Base-by-base conservation (phyloP, 1,140 invertebrate genomes). In the Pectinophora gossypiella region DNA sequence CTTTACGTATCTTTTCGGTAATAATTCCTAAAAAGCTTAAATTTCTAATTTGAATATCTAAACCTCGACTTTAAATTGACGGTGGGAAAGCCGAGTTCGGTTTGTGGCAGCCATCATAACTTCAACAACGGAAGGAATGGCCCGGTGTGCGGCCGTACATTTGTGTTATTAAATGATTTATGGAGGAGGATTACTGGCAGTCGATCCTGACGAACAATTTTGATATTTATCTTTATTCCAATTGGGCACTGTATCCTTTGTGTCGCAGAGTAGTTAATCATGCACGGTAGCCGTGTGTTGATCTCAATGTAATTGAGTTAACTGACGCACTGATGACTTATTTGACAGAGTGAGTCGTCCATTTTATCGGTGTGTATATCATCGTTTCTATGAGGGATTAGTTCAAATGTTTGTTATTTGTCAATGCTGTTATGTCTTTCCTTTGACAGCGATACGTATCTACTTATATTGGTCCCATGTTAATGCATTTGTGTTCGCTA, bases 101-200 rank as follows among this genome's bases (percentile, higher is more conserved):
- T 59, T 56, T 51, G 9, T 48, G 36, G n/a, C 12, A 15, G 10
- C 12, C 19, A 52, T 63, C 56, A 50, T 64, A 69, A 72, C 68
- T 71, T 73, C 56, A 58, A 73, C 68, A 76, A 75, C 83, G 83
- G 83, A 86, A 86, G 79, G 75, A 79, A 77, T 69, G 77, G 76
- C 78, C 76, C 72, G 77, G 75, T 84, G 80, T 84, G 79, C 83
- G 79, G 79, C 76, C 81, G 67, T 82, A 78, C 77, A 78, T 85
- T 86, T 80, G 76, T 83, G 79, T 85, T 85, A 86, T 83, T 85
- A 85, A 84, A 86, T 86, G 83, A 86, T 86, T 86, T 83, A 86
- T 86, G 79, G 74, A 75, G 65, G 74, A 76, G 81, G 76, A 83
- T 84, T 80, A 80, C 70, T 21, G 55, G 45, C 51, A 66, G 53